Conservation (phyloP, 2,888 invertebrate genomes). For the Elysia crispata region DNA sequence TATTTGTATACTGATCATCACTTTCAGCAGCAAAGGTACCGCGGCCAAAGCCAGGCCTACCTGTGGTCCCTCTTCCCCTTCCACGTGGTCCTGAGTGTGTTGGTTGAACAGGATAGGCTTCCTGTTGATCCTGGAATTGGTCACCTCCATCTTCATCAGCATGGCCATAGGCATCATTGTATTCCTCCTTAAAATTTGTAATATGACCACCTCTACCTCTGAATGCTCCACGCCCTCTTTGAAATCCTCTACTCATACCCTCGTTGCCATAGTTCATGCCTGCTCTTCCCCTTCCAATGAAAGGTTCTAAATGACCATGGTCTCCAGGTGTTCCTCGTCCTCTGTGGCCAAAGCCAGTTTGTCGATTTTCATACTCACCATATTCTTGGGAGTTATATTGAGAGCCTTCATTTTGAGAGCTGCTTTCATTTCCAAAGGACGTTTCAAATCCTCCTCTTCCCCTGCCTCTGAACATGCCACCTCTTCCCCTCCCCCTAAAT, state of each 20-base stretch:
- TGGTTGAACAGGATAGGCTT: neutral
- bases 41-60: slow-evolving; percentile 11
- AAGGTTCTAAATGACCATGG: too few relatives aligned
- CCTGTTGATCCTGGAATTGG: neutral
- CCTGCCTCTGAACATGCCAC: slow-evolving; percentile 15
- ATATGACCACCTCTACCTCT: slow-evolving; percentile 29
- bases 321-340: too few relatives aligned
- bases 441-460: slow-evolving; percentile 2
- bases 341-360: too few relatives aligned
- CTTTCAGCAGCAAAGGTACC: slow-evolving; percentile 2
- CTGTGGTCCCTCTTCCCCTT: slow-evolving; percentile 27
- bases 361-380: too few relatives aligned
- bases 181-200: neutral
- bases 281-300: neutral
- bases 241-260: slow-evolving; percentile 11
- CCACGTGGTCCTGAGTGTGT: slow-evolving; percentile 2
- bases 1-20: neutral
- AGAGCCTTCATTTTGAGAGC: too few relatives aligned
- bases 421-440: neutral
- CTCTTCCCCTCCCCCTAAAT: neutral
- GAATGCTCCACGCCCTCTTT: slow-evolving; percentile 3
- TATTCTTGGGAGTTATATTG: too few relatives aligned
- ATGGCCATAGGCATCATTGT: neutral
- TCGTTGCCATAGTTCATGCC: slow-evolving; percentile 12
- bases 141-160: neutral